Percentiles rank a stretch among this genome's conserved stretches.
Evolutionary conservation across 2,113 vertebrate genomes (phyloP).

Genomic region (Stigmatopora argus): DNA sequence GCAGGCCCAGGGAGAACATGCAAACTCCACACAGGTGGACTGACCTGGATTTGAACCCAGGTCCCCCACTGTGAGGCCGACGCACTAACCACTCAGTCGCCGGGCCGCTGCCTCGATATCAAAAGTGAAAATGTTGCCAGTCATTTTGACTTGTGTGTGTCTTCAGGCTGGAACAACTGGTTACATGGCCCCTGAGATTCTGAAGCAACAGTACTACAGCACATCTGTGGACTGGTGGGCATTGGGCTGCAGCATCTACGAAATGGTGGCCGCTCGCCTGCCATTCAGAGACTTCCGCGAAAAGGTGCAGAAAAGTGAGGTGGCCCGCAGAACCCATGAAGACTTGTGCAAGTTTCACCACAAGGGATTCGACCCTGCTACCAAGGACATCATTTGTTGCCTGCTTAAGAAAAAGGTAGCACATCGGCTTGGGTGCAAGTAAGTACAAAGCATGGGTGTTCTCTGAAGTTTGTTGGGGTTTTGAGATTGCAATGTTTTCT

Average conservation of each 20-base stretch:
- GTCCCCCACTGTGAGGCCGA: too few species aligned
- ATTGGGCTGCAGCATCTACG: constrained; percentile 84
- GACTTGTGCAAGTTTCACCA: constrained; percentile 78
- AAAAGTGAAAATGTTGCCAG: too few species aligned
- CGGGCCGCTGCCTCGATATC: too few species aligned
- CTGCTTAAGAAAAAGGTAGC: constrained; percentile 77
- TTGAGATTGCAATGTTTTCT: too few species aligned
- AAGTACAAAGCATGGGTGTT: constrained; percentile 23
- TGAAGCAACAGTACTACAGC: constrained; percentile 76
- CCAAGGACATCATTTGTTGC: constrained; percentile 74
- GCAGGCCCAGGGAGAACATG: too few species aligned
- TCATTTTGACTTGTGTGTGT: constrained; percentile 3
- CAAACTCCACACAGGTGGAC: too few species aligned
- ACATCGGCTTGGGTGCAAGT: constrained; percentile 82
- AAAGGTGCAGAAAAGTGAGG: constrained; percentile 78
- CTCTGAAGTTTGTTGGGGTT: background rate
- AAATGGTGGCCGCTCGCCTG: constrained; percentile 81
- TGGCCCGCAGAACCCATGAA: constrained; percentile 78
- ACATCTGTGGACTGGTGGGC: constrained; percentile 89
- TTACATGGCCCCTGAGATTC: constrained; percentile 88
- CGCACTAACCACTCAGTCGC: too few species aligned
- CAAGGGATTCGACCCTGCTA: constrained; percentile 71
- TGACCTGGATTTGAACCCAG: too few species aligned
- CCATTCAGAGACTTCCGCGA: constrained; percentile 85
- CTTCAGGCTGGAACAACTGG: constrained; percentile 82